Evolutionary conservation across 2,797 vertebrate genomes (phyloP).

Genomic region (Pseudochirops corinnae): DNA sequence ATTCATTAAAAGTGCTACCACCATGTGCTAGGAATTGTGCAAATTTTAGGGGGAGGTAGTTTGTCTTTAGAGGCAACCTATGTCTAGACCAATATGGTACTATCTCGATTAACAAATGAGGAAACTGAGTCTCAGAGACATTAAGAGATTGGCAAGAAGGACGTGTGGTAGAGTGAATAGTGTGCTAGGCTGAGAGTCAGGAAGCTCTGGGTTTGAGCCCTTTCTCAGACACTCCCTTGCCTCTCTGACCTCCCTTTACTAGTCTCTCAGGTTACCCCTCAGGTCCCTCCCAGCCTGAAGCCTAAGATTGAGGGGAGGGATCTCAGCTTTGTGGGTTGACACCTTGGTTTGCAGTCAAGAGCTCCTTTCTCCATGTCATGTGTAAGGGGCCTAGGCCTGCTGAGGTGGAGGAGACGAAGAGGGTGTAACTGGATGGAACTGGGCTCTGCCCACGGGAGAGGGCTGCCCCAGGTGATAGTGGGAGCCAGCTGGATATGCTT

Average conservation of each 20-base stretch:
- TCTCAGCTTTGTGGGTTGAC: not conserved
- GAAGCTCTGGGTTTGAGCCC: no score
- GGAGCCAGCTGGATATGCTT: not conserved
- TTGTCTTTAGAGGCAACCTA: not conserved
- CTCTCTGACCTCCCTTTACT: no score
- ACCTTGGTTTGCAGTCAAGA: not conserved
- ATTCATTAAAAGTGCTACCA: not conserved
- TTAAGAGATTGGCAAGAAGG: not conserved
- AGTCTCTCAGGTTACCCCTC: not conserved
- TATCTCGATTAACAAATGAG: not conserved
- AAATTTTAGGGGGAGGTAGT: not conserved
- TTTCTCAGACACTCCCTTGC: no score
- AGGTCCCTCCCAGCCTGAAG: not conserved
- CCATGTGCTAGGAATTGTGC: not conserved
- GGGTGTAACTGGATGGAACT: not conserved
- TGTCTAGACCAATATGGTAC: not conserved
- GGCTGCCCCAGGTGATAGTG: not conserved
- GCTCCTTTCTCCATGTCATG: not conserved
- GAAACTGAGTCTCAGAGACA: not conserved
- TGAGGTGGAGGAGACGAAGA: not conserved
- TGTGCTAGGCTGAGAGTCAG: no score
- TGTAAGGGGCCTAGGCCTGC: not conserved
- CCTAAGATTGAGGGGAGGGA: not conserved
- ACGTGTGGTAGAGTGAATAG: not conserved
- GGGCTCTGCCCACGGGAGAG: not conserved